Evolutionary conservation across 2,888 invertebrate genomes (phyloP), one percentile per base, ranked within the genome.

Genomic region (Cyclophora punctaria): DNA sequence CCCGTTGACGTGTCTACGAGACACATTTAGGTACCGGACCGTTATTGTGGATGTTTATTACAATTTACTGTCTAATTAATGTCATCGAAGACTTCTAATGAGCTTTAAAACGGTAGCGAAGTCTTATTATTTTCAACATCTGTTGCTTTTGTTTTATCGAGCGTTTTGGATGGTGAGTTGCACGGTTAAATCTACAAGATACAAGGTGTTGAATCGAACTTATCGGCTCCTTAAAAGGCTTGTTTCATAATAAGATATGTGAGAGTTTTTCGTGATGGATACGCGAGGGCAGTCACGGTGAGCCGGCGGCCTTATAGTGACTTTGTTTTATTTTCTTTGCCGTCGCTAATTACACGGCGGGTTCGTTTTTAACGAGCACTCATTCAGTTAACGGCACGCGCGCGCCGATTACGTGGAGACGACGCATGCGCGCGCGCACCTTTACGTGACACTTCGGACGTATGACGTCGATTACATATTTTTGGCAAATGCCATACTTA

Each of bases 261-360:
- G 75, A 78, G 76, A 79, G 81, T 78, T 71, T 77, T 80, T 82
- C 84, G 86, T 84, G 86, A 84, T 82, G 83, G 76, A 78, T 80
- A 73, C 76, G 76, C 72, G 76, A 74, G 78, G 74, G 78, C 55
- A 75, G 85, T 86, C 87, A 87, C 86, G 85, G 79, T 77, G 70
- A 67, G 75, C 70, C 71, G 65, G 67, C 64, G 81, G 81, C 78
- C 3, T 3, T 47, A 33, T 7, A 67, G 63, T 64, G 69, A 74
- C 68, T 71, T 68, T 76, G 72, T 77, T 78, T 78, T 77, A 75
- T 80, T 80, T 80, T 71, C 73, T 71, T 71, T 72, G 72, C 71
- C 71, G 72, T 69, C 70, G 76, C 79, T 84, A 82, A 84, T 84
- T 82, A 79, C 78, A 76, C 68, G 71, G 74, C 75, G 78, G 77